Conservation (phyloP, 1,140 invertebrate genomes). For the Listronotus oregonensis region DNA sequence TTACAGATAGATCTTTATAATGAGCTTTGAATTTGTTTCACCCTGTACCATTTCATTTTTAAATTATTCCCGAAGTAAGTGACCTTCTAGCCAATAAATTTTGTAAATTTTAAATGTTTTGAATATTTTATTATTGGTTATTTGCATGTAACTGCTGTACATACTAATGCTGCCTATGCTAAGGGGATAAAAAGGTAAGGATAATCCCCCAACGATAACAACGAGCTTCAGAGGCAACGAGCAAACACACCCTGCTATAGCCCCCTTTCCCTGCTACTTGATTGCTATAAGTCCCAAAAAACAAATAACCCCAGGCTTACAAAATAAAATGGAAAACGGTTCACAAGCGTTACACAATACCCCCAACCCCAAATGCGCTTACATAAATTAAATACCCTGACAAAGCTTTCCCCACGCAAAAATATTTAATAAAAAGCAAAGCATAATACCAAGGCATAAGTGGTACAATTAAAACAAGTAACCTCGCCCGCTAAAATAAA, state of each 20-base stretch:
- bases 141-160: slow-evolving; percentile 46
- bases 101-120: not conserved
- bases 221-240: slow-evolving; percentile 56
- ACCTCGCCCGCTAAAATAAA: not conserved
- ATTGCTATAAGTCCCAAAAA: slow-evolving; percentile 25
- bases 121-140: not conserved
- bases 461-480: not conserved
- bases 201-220: slow-evolving; percentile 52
- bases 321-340: slow-evolving; percentile 33
- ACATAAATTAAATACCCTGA: slow-evolving; percentile 14
- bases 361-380: slow-evolving; percentile 19
- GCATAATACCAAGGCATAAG: not conserved
- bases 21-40: too few species aligned
- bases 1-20: too few species aligned
- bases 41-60: too few species aligned
- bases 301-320: slow-evolving; percentile 31
- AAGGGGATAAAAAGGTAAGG: slow-evolving; percentile 55
- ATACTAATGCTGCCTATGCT: slow-evolving; percentile 73
- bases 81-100: too few species aligned
- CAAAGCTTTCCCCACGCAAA: slow-evolving; percentile 19
- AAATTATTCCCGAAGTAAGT: too few species aligned
- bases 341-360: slow-evolving; percentile 36
- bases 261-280: slow-evolving; percentile 25
- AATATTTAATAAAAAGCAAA: slow-evolving; percentile 30
- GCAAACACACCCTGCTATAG: slow-evolving; percentile 34